phyloP scores from a whole-genome alignment of 2,797 vertebrate genomes.

The Poeciliopsis paucimaculata region DNA sequence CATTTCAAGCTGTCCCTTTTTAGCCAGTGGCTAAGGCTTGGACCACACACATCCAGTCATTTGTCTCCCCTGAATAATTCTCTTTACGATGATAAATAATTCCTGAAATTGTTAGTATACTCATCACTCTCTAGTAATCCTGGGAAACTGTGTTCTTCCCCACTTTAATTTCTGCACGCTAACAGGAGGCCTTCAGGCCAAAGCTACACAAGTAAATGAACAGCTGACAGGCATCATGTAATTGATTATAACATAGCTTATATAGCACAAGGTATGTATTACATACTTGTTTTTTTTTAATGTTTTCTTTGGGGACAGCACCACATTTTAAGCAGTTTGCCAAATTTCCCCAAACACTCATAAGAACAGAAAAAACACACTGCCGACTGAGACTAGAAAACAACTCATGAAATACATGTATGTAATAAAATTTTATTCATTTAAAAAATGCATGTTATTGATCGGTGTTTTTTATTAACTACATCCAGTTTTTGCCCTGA shows the following conservation, averaged over 20 bases:
- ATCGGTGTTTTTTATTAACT: background rate
- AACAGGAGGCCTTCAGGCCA: constrained; percentile 30
- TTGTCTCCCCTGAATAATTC: constrained; percentile 60
- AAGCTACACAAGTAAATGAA: constrained; percentile 24
- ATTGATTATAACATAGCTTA: constrained; percentile 18
- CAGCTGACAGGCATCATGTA: constrained; percentile 20
- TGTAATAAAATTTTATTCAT: background rate
- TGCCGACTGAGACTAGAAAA: constrained; percentile 64
- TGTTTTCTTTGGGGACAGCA: constrained; percentile 48
- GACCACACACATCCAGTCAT: constrained; percentile 65
- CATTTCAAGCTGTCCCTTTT: constrained; percentile 55
- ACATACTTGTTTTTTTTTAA: constrained; percentile 55
- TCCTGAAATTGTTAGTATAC: constrained; percentile 59
- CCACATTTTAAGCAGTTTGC: constrained; percentile 60
- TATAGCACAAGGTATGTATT: background rate
- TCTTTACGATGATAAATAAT: constrained; percentile 60
- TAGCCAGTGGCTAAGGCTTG: constrained; percentile 45
- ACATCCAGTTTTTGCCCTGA: background rate
- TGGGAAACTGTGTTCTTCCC: constrained; percentile 52
- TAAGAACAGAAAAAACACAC: background rate
- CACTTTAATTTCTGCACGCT: constrained; percentile 45
- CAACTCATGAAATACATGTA: constrained; percentile 34
- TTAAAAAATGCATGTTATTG: background rate
- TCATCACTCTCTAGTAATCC: constrained; percentile 61
- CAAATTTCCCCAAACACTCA: constrained; percentile 46